Evolutionary conservation across 1,140 invertebrate genomes (phyloP).

Genomic region (Ctenoplectra terminalis): DNA sequence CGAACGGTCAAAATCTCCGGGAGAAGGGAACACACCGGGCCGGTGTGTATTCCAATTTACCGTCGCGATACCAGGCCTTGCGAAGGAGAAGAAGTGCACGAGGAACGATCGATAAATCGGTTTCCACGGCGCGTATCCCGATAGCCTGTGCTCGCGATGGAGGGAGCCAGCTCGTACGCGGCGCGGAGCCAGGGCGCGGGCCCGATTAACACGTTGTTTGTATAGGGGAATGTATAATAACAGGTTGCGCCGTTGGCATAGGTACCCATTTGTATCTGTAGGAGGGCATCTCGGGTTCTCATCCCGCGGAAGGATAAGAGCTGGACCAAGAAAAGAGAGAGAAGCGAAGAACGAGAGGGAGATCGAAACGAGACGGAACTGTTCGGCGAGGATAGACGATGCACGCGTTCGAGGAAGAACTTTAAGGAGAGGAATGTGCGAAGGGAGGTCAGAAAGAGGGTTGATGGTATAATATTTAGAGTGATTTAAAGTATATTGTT

Average conservation of each 20-base stretch:
- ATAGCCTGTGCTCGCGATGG: constrained; percentile 53
- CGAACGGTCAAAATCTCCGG: constrained; percentile 10
- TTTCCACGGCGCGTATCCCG: constrained; percentile 70
- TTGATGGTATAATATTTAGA: not conserved
- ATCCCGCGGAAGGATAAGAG: constrained; percentile 66
- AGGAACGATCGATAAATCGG: constrained; percentile 75
- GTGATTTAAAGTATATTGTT: not conserved
- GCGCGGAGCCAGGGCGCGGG: constrained; percentile 69
- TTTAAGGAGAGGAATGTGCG: not conserved
- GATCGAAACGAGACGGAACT: constrained; percentile 39
- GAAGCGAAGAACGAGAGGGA: constrained; percentile 11
- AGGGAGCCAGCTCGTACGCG: constrained; percentile 47
- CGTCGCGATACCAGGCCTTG: constrained; percentile 3
- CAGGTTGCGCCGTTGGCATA: constrained; percentile 81
- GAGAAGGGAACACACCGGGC: not conserved
- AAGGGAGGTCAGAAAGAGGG: not conserved
- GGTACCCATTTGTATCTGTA: constrained; percentile 81
- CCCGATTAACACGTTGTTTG: constrained; percentile 83
- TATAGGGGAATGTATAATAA: constrained; percentile 83
- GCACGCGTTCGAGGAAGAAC: not conserved
- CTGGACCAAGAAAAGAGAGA: constrained; percentile 19
- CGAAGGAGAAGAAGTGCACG: constrained; percentile 35
- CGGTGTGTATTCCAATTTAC: constrained; percentile 59
- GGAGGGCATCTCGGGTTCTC: constrained; percentile 81
- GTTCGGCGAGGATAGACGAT: constrained; percentile 4